Conservation (phyloP, 2,797 vertebrate genomes). For the Mormyrus proboscirostris region DNA sequence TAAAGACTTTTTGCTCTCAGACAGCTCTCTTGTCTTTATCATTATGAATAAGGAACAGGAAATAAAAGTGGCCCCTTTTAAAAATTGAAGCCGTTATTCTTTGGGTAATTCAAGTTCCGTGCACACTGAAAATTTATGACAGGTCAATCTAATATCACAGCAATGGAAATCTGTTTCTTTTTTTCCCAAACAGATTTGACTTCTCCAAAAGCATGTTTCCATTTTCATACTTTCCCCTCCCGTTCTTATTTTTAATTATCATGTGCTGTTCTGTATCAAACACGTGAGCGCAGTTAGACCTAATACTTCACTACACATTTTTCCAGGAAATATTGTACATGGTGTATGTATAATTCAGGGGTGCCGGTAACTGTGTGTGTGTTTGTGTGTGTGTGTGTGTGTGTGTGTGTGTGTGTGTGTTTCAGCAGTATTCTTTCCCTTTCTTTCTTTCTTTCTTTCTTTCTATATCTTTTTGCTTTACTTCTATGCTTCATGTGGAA, state of each 20-base stretch:
- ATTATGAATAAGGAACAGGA: background rate
- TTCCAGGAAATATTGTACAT: background rate
- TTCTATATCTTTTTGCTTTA: slow-evolving; percentile 30
- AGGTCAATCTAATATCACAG: background rate
- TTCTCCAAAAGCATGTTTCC: background rate
- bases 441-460: background rate
- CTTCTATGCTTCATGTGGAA: slow-evolving; percentile 73
- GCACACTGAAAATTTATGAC: background rate
- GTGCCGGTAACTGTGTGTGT: slow-evolving; percentile 1
- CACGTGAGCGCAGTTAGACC: background rate
- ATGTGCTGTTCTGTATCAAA: background rate
- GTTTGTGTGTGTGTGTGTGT: slow-evolving; percentile 20
- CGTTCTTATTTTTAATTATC: background rate
- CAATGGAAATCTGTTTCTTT: background rate
- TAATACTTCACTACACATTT: background rate
- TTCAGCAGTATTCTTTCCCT: background rate
- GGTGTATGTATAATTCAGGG: background rate
- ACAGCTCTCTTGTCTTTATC: background rate
- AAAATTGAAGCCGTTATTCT: background rate
- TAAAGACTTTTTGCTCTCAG: background rate
- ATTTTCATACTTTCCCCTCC: background rate
- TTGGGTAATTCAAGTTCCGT: background rate
- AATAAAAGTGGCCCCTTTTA: background rate
- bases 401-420: slow-evolving; percentile 28
- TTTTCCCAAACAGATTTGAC: background rate